These are phyloP conservation scores for Melanargia galathea DNA, from an alignment of 2,888 invertebrate genomes.

Conservation along the genomic window DNA sequence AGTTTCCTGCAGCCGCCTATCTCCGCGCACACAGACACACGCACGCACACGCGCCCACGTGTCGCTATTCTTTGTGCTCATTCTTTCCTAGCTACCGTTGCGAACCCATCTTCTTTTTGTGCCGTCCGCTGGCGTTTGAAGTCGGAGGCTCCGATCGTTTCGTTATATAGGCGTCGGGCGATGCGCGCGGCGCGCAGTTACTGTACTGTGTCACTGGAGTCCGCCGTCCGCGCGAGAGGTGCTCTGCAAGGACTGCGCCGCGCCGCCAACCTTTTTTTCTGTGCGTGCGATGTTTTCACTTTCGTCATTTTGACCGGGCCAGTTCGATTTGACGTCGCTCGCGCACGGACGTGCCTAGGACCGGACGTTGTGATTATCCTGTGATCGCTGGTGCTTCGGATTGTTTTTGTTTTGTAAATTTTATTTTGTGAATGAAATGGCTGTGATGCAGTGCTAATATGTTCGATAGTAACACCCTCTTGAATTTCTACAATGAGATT, in stretches of 20 bases:
- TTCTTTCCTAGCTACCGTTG: slow-evolving; percentile 78
- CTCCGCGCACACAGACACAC: slow-evolving; percentile 76
- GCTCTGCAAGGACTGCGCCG: slow-evolving; percentile 79
- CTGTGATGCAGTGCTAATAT: slow-evolving; percentile 81
- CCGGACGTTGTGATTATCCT: slow-evolving; percentile 75
- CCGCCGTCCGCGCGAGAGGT: slow-evolving; percentile 78
- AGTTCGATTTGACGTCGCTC: slow-evolving; percentile 80
- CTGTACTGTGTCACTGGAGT: slow-evolving; percentile 81
- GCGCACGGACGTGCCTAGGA: slow-evolving; percentile 80
- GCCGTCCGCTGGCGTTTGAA: slow-evolving; percentile 74
- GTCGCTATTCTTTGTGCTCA: slow-evolving; percentile 76
- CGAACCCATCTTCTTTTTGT: slow-evolving; percentile 79
- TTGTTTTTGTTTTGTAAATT: slow-evolving; percentile 66
- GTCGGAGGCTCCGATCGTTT: slow-evolving; percentile 70
- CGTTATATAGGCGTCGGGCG: slow-evolving; percentile 80
- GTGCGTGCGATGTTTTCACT: slow-evolving; percentile 82
- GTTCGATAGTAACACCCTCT: slow-evolving; percentile 77
- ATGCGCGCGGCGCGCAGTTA: slow-evolving; percentile 78
- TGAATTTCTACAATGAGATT: slow-evolving; percentile 81
- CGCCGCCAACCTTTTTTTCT: slow-evolving; percentile 78
- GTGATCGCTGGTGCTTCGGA: slow-evolving; percentile 76
- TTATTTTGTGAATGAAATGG: slow-evolving; percentile 73
- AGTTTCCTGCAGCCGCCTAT: slow-evolving; percentile 82
- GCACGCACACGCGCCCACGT: slow-evolving; percentile 77
- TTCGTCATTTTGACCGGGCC: slow-evolving; percentile 82